Base-by-base conservation (phyloP, 2,797 vertebrate genomes). In the Enteromius paludinosus region DNA sequence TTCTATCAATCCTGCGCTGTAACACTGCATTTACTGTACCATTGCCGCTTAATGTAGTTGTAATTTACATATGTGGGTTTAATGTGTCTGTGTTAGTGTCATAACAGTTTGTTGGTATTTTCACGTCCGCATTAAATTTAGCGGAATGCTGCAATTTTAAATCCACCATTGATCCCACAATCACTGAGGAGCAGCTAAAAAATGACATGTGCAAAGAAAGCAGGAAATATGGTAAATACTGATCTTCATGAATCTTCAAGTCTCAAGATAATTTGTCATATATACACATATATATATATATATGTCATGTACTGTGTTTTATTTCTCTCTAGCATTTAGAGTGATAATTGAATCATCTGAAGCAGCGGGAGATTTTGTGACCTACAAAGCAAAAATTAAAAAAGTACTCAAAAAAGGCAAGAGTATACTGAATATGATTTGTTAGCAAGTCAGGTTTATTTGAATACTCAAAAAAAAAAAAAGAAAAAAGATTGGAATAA, bases 361-460 rank as follows among this genome's bases (percentile, higher is more conserved):
- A 1, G 90, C 93, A 87, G 96, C 96, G 78, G 96, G 96, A 41
- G 93, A 93, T 90, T 99, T 99, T 86, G 84, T 96, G 74, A 96
- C 91, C 83, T 96, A 96, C 87, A 92, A 88, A 9, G 96, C 96
- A 75, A 86, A 35, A 35, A 90, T 99, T 2, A 74, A 92, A 25
- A 92, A 95, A 25, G 78, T 96, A 70, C 95, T 95, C 38, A 96
- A 95, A 90, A 94, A 92, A 88, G 96, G 97, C 97, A 83, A 64
- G 17, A 49, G 5, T 56, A 17, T 45, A 69, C 38, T 5, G 10
- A 23, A 66, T 35, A 17, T 66, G 25, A 25, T 66, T 64, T 28
- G 8, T 72, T 33, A 14, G 20, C 6, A 72, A 33, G 70, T 72
- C 49, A 33, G 12, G 17, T 33, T 30, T 28, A 28, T 61, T 61